Evolutionary conservation across 2,113 vertebrate genomes (phyloP).

Genomic region (Meriones unguiculatus): DNA sequence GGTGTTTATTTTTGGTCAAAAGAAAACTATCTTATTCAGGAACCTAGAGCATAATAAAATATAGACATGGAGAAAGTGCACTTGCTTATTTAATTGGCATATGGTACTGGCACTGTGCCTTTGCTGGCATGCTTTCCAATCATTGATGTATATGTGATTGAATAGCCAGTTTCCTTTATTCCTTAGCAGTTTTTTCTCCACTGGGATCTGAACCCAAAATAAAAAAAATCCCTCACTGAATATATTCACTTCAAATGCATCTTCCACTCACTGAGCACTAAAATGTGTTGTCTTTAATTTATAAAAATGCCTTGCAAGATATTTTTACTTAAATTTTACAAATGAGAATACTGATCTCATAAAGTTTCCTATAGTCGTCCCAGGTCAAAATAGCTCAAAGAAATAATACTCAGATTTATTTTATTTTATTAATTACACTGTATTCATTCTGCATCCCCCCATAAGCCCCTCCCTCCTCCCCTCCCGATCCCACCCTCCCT

Average conservation of each 20-base stretch:
- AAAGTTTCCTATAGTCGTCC: not conserved
- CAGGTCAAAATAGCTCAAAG: not conserved
- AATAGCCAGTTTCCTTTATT: conserved; percentile 19
- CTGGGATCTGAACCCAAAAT: not conserved
- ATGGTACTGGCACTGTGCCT: conserved; percentile 12
- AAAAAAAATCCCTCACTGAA: not conserved
- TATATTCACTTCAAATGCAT: not conserved
- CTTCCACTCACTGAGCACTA: not conserved
- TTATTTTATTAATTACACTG: too few relatives aligned
- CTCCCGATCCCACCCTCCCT: too few relatives aligned
- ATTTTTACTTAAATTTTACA: conserved; percentile 10
- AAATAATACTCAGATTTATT: conserved; percentile 3
- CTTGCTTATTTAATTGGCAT: conserved; percentile 56
- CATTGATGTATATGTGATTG: not conserved
- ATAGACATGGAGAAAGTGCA: conserved; percentile 41
- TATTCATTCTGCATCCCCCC: too few relatives aligned
- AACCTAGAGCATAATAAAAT: conserved; percentile 64
- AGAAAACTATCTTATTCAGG: conserved; percentile 62
- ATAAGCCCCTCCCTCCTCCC: too few relatives aligned
- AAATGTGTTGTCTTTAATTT: not conserved
- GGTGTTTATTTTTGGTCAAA: conserved; percentile 69
- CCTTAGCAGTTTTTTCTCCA: conserved; percentile 41
- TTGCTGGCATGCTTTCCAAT: conserved; percentile 14
- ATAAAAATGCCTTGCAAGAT: not conserved
- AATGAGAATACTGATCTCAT: not conserved